These are phyloP conservation scores for Blera fallax DNA, from an alignment of 2,888 invertebrate species.

Conservation along the genomic window DNA sequence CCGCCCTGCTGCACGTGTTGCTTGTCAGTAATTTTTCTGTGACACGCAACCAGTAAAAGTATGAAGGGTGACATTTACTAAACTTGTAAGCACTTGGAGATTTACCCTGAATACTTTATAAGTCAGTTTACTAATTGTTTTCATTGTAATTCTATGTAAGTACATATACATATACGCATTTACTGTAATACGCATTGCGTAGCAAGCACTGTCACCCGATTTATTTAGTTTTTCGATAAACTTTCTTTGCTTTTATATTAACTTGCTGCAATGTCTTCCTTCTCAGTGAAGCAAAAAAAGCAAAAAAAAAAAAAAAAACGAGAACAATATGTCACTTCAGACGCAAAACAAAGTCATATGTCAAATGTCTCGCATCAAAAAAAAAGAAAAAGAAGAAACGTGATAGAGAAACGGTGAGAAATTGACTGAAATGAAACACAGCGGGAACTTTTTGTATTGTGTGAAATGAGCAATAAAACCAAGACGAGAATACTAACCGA, in stretches of 20 bases:
- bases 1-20: conserved; percentile 3
- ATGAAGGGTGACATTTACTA: conserved; percentile 1
- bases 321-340: not conserved
- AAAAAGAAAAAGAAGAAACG: not conserved
- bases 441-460: conserved; percentile 25
- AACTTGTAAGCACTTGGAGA: not conserved
- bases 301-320: not conserved
- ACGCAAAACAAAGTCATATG: conserved; percentile 21
- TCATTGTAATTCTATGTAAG: conserved; percentile 20
- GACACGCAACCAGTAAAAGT: conserved; percentile 52
- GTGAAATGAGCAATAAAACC: conserved; percentile 23
- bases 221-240: not conserved
- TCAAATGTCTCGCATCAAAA: conserved; percentile 17
- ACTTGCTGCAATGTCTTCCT: not conserved
- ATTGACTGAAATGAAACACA: conserved; percentile 17
- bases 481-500: conserved; percentile 15
- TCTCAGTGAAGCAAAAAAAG: not conserved
- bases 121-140: conserved; percentile 55
- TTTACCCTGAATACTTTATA: not conserved
- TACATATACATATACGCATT: too few species aligned
- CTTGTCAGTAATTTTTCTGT: conserved; percentile 34
- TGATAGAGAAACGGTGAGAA: conserved; percentile 19
- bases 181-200: too few species aligned
- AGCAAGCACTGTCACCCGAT: too few species aligned
- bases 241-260: not conserved